Evolutionary conservation across 2,797 vertebrate genomes (phyloP), one percentile per base, ranked within the genome.

Genomic region (Mallotus villosus): DNA sequence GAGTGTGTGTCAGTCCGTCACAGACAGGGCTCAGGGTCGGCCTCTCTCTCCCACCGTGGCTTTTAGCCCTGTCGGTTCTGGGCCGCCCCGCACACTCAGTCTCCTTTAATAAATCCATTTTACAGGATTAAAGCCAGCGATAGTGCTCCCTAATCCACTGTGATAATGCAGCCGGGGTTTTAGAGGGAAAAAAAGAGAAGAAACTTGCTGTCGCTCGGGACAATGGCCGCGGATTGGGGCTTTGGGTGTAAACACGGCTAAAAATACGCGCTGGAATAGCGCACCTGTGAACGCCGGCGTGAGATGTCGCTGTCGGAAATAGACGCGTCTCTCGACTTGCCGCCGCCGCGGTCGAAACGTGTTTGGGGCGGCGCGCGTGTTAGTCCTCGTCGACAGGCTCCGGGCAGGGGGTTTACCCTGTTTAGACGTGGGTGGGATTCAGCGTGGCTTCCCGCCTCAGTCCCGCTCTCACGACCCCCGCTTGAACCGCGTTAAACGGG

Each of bases 31-130:
- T 21, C 19, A 22, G 21, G 7, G n/a, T 9, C 57, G n/a, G n/a
- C 22, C 57, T 59, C 57, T 22, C 57, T 22, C 57, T 21, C 53
- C 57, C n/a, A 21, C 57, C 24, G 57, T 22, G 57, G 57, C 57
- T 59, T 21, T 59, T 59, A 59, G 57, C 57, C 57, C 46, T 12
- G 46, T 49, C 24, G 1, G 57, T 22, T 59, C n/a, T 59, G 57
- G 57, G 57, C 57, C 57, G n/a, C 57, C 57, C 57, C 24, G 57
- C 57, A 21, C 57, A 59, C 32, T 8, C 63, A 41, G 46, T 32
- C 70, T 53, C n/a, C 70, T 63, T 60, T 71, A 67, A 68, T 71
- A 78, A 77, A 78, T 58, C 59, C 64, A 74, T 74, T 61, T 75
- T 41, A 58, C 37, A 65, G 77, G 77, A 72, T 78, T 71, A 71